Conservation (phyloP, 2,888 invertebrate genomes). For the Oligia latruncula region DNA sequence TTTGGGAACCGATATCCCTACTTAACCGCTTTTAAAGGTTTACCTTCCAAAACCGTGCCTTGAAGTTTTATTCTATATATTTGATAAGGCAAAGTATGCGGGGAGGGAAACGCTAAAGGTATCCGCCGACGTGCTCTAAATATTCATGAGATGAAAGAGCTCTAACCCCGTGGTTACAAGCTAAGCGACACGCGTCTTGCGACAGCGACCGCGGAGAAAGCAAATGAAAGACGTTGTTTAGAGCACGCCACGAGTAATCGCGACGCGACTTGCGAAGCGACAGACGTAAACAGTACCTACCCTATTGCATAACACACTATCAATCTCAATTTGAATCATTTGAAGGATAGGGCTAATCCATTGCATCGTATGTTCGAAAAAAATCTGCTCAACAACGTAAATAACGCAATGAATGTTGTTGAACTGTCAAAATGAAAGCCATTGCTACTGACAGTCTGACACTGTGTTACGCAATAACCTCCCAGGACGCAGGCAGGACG, state of each 20-base stretch:
- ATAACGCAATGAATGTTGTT: not conserved
- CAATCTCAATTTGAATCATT: too few species aligned
- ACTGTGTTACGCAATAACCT: not conserved
- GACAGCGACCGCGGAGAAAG: not conserved
- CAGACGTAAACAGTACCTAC: not conserved
- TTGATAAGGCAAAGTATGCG: slow-evolving; percentile 64
- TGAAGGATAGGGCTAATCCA: too few species aligned
- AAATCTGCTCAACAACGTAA: not conserved
- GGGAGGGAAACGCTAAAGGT: slow-evolving; percentile 53
- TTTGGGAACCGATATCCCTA: slow-evolving; percentile 33
- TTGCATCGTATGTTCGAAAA: too few species aligned
- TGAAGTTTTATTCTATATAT: slow-evolving; percentile 62
- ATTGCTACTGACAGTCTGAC: not conserved
- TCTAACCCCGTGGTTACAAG: not conserved
- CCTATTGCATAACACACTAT: too few species aligned
- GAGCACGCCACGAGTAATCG: not conserved
- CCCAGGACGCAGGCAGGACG: not conserved
- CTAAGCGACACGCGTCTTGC: slow-evolving; percentile 5
- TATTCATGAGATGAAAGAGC: slow-evolving; percentile 67
- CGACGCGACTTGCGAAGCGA: too few species aligned
- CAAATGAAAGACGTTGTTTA: not conserved
- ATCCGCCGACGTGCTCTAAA: slow-evolving; percentile 67
- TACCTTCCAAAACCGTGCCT: slow-evolving; percentile 46
- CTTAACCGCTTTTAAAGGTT: slow-evolving; percentile 42
- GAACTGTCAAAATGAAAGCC: too few species aligned